Base-by-base conservation (phyloP, 2,888 invertebrate species). In the Strigamia maritima region DNA sequence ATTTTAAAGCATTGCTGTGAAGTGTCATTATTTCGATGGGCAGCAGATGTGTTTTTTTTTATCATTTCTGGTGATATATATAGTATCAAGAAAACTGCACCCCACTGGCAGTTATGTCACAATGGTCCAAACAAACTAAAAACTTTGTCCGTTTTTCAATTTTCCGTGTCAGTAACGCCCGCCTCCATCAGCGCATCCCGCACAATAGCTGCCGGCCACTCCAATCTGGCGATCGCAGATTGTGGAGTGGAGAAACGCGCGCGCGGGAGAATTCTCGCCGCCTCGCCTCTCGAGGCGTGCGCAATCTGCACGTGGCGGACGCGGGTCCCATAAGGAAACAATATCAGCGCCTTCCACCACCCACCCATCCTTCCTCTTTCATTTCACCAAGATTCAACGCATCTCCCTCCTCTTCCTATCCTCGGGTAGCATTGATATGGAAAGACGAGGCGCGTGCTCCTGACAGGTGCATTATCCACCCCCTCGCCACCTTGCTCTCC, bases 341-440 rank as follows among this genome's bases (percentile, higher is more conserved):
- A 60, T 60, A 60, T 60, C 60, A 60, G 60, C 22, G 22, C 60
- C 60, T 60, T 60, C 60, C 60, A 16, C 19, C 60, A 16, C 19
- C 60, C 24, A 19, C 60, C 19, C 60, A 12, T 24, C 60, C 22
- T 24, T 19, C 60, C 60, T 60, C 60, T 60, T 60, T 60, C 60
- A 60, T 60, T 16, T n/a, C 60, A 60, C 60, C 60, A 60, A 60
- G 60, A 60, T 60, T 60, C 60, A 19, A 16, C 60, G 10, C 60
- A 60, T 4, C 22, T 2, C 60, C 60, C 60, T 3, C 60, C 22
- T 60, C 60, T 22, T 60, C 60, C 60, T 60, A 60, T 60, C 60
- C 60, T 60, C 60, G 60, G 60, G 60, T 60, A 60, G 60, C 60
- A 60, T 60, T 60, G 60, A 60, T 60, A 60, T 60, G 60, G 60